Evolutionary conservation across 2,113 vertebrate species (phyloP), one percentile per base, ranked within the genome.

Genomic region (Aegithalos caudatus): DNA sequence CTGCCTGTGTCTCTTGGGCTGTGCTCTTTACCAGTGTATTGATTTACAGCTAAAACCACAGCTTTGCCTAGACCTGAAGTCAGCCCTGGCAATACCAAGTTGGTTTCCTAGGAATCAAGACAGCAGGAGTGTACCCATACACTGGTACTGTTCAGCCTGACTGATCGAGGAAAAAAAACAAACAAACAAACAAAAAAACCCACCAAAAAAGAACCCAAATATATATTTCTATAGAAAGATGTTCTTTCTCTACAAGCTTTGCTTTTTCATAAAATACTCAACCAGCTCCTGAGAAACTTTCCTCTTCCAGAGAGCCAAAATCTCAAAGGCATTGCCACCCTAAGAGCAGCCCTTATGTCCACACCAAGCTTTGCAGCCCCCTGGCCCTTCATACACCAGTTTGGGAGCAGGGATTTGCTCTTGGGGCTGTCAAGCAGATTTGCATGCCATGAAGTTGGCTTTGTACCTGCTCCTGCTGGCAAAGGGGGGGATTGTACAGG

Each of bases 401-500:
- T 3, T 14, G 71, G 15, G 45, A 65, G 15, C 6, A 28, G 67
- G 21, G 21, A 12, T 21, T 25, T 35, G 54, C 14, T 4, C 12
- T 7, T 1, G 3, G 47, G 51, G 38, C 7, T 45, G 71, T 57
- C 61, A 11, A 33, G 33, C 66, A 40, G 74, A 25, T 7, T 50
- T 17, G 16, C 5, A 1, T 25, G 56, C 65, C 4, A 0, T 2
- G 20, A 40, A 27, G 35, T 1, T 20, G 17, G 48, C 62, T 81
- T 58, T 0, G 2, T 3, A 37, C 51, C 70, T 69, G 78, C 58
- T 92, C 57, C 78, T 85, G 60, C 73, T 73, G 60, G 78, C 54
- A 29, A 56, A 79, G 14, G 25, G 14, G 60, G 64, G 77, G 67
- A 50, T 1, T 0, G 0, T 10, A 18, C 0, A 4, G 57, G 44